Evolutionary conservation across 2,797 vertebrate genomes (phyloP), one percentile per base, ranked within the genome.

Genomic region (Falco peregrinus): DNA sequence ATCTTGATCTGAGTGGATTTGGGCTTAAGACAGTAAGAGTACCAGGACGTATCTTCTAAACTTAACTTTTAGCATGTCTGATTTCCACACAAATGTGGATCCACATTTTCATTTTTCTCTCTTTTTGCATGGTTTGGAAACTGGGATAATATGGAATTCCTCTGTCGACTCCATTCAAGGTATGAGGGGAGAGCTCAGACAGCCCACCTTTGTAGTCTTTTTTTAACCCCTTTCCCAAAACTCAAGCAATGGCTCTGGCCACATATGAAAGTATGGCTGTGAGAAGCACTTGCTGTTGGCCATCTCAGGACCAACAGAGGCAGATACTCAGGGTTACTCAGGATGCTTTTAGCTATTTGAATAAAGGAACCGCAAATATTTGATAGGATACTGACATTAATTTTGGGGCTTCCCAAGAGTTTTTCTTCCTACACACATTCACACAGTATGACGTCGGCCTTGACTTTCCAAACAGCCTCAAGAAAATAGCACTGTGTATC

Each of bases 251-350:
- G 5, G 13, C 43, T 31, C 43, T 60, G 33, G 31, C 26, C 61
- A 35, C 1, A 0, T 8, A 4, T 10, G 41, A 24, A 47, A 47
- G 35, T 3, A 17, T 0, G 0, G n/a, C 78, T 50, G 43, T 0
- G 4, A 35, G 68, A 29, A 50, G 45, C 43, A 22, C 57, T 65
- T 10, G 43, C 57, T 37, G 22, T 26, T 2, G 4, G n/a, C 41
- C 5, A 5, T 9, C 37, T 75, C 6, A 3, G 60, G 56, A 35
- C 63, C 2, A 0, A 29, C 18, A 1, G 13, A 7, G 39, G 33
- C 41, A 65, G 47, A 35, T 16, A 17, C 51, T 68, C 7, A 3
- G 51, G 41, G 31, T 31, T 63, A 64, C 59, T 76, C 50, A n/a
- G 35, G 37, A 50, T 51, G 6, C 33, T 78, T 76, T 71, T n/a